Conservation (phyloP, 2,113 vertebrate species). For the Aspiorhynchus laticeps region DNA sequence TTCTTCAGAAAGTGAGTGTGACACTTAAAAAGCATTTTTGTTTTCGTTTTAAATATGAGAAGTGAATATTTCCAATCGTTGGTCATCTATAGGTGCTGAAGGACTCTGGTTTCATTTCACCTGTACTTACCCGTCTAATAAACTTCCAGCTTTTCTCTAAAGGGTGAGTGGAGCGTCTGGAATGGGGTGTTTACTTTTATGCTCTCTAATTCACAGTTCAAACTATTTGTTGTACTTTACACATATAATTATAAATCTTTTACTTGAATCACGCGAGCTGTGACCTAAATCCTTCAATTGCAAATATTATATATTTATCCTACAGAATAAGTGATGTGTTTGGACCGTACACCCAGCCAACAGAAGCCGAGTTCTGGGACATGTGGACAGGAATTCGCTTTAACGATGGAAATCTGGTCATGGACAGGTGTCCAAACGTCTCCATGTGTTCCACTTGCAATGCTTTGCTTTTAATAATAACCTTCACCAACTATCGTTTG, state of each 20-base stretch:
- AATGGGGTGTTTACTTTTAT: not conserved
- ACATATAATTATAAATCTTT: not conserved
- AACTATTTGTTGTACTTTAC: not conserved
- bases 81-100: conserved; percentile 83
- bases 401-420: conserved; percentile 90
- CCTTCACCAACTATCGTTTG: not conserved
- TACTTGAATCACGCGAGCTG: not conserved
- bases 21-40: not conserved
- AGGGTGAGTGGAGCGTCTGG: conserved; percentile 76
- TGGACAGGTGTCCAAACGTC: conserved; percentile 81
- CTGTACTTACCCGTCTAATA: conserved; percentile 81
- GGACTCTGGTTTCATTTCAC: conserved; percentile 84
- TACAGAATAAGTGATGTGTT: conserved; percentile 87
- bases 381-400: conserved; percentile 91
- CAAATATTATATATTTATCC: not conserved
- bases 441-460: not conserved
- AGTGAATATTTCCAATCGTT: not conserved
- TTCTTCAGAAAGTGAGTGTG: conserved; percentile 86
- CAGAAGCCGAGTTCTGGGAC: conserved; percentile 89
- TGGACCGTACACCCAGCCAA: conserved; percentile 90
- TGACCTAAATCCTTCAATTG: not conserved
- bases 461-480: not conserved
- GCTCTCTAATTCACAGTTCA: not conserved
- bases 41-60: not conserved
- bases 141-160: conserved; percentile 89